phyloP scores from a whole-genome alignment of 2,888 invertebrate genomes.

The Melanchra persicariae region DNA sequence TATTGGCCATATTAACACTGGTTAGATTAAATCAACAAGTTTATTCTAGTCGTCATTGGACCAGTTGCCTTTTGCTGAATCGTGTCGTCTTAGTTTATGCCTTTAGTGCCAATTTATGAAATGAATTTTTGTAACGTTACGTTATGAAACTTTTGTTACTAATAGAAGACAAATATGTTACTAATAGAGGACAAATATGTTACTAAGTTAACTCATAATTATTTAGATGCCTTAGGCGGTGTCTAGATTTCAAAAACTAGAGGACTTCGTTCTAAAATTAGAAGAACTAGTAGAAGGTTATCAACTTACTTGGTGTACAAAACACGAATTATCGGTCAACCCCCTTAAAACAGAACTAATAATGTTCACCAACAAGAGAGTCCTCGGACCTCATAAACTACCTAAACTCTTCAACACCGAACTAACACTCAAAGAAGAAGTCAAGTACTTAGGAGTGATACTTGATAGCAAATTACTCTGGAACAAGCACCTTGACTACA shows the following conservation, averaged over 20 bases:
- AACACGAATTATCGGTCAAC: too few species aligned
- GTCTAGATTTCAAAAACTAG: background rate
- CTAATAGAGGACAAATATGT: background rate
- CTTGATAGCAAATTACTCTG: too few species aligned
- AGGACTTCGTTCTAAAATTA: background rate
- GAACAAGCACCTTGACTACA: too few species aligned
- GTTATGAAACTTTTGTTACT: background rate
- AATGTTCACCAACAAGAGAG: too few species aligned
- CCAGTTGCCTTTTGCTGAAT: background rate
- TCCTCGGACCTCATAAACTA: too few species aligned
- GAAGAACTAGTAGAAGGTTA: background rate
- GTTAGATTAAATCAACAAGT: too few species aligned
- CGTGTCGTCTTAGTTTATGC: background rate
- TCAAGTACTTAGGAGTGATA: too few species aligned
- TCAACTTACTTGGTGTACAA: too few species aligned
- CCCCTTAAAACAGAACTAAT: too few species aligned
- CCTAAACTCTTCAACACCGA: too few species aligned
- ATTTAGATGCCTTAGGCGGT: background rate
- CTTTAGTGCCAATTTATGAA: background rate
- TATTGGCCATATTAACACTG: background rate
- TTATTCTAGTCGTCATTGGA: background rate
- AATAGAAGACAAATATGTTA: conserved; percentile 2
- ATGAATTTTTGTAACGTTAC: background rate
- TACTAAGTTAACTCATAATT: conserved; percentile 6
- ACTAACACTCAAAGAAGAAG: too few species aligned